Evolutionary conservation across 2,113 vertebrate species (phyloP), one percentile per base, ranked within the genome.

Genomic region (Aegithalos caudatus): DNA sequence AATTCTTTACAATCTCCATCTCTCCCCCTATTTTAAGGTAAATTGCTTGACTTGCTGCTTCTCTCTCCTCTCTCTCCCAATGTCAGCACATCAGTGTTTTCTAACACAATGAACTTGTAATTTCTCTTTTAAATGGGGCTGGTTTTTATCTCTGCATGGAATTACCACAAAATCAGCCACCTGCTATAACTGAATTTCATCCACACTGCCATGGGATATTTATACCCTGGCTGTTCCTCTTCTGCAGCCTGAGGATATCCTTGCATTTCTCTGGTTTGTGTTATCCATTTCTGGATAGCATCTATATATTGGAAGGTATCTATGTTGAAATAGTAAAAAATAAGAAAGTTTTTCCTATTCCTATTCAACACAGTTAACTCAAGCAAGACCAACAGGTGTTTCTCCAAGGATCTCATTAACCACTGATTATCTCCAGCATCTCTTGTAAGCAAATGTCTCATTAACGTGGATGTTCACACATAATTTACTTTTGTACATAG

Each of bases 361-460:
- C 10, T 64, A 9, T 12, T 27, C 70, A 61, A 51, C 3, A 8
- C 10, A 42, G 70, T 85, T 73, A 22, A 53, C 44, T 81, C 71
- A 57, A 78, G 51, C 2, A 60, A 23, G 11, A 24, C n/a, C 37
- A 66, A 79, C 51, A 93, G 73, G 81, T 82, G 45, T 57, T 72
- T 89, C 25, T 72, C 29, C 80, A 56, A 90, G 94, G 58, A 70
- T 66, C 40, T 95, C 66, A 89, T 95, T 82, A 87, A 40, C 35
- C 48, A n/a, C 31, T 48, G 37, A 86, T 92, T 81, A 71, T 81
- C 53, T 83, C 28, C 71, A 78, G 78, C 51, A 71, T 38, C 60
- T 90, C 67, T 78, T 95, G 67, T 77, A 93, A 96, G 69, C 21
- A 92, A 90, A 90, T 93, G 53, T 64, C 76, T 96, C 82, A 57